phyloP scores from a whole-genome alignment of 2,888 invertebrate species.

The Disparrhopalites patrizii region DNA sequence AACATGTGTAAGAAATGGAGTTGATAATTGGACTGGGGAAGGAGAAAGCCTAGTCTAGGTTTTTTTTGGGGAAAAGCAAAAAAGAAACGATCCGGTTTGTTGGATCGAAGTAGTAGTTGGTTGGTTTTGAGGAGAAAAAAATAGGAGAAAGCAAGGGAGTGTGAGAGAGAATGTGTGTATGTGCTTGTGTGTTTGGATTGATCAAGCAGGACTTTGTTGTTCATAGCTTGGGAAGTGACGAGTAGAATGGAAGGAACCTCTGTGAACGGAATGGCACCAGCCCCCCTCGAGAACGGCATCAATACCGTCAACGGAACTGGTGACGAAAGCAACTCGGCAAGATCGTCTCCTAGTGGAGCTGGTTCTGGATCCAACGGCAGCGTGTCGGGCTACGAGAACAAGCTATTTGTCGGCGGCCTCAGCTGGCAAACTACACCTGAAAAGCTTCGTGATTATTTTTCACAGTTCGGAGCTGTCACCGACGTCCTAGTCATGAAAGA shows the following conservation, averaged over 20 bases:
- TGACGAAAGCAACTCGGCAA: slow-evolving; percentile 45
- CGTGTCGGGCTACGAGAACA: slow-evolving; percentile 52
- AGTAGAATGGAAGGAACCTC: slow-evolving; percentile 41
- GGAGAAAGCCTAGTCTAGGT: slow-evolving; percentile 11
- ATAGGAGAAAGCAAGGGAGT: no score
- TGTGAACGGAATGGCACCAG: slow-evolving; percentile 39
- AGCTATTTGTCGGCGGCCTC: slow-evolving; percentile 84
- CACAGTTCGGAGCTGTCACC: slow-evolving; percentile 85
- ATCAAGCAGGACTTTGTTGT: slow-evolving; percentile 32
- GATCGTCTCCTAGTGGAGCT: slow-evolving; percentile 45
- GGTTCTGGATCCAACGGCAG: slow-evolving; percentile 45
- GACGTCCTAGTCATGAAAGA: slow-evolving; percentile 93
- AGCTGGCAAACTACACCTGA: slow-evolving; percentile 92
- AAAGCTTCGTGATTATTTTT: slow-evolving; percentile 86
- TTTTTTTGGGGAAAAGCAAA: no score
- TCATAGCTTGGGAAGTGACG: slow-evolving; percentile 28
- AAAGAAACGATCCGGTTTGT: slow-evolving; percentile 14
- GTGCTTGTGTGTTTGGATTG: no score
- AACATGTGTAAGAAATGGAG: slow-evolving; percentile 22
- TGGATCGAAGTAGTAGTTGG: slow-evolving; percentile 26
- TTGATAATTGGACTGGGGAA: slow-evolving; percentile 20
- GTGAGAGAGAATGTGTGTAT: no score
- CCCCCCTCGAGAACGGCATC: slow-evolving; percentile 42
- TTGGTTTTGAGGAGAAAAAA: slow-evolving; percentile 4
- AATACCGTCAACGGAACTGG: slow-evolving; percentile 39